Evolutionary conservation across 1,140 invertebrate species (phyloP), one percentile per base, ranked within the genome.

Genomic region (Caenorhabditis inopinata): DNA sequence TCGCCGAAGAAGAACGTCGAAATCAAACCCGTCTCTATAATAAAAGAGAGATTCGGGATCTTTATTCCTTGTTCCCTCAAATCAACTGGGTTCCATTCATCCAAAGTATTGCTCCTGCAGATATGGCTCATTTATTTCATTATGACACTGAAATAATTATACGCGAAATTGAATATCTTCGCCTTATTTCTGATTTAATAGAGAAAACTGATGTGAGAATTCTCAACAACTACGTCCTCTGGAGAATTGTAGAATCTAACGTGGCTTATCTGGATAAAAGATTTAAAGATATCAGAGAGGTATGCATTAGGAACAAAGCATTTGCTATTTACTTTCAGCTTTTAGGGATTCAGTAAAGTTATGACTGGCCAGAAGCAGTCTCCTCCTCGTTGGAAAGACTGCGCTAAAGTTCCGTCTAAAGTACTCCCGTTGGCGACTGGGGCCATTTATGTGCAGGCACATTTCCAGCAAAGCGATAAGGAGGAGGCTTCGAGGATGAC

Each of bases 401-500:
- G 87, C 53, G 81, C 76, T n/a, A 58, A 76, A 21, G 80, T 84
- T 18, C 79, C 86, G 9, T 85, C 89, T 82, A 86, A 85, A 23
- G 85, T 89, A 25, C 84, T 91, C 76, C 90, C 90, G 5, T 89
- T 91, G 80, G 89, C 90, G 12, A 86, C 91, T 2, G 90, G 90
- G 2, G 84, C 90, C 12, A 77, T 91, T 21, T 91, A 91, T 85
- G 89, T 91, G 7, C 84, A 88, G 51, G 84, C 90, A 76, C 88
- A 90, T 83, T 91, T 91, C 86, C 88, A 91, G 74, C 88, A 89
- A 62, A 85, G 88, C 27, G 89, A 90, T 23, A 91, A 91, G 84
- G 84, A 89, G 32, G 88, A 87, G 62, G 90, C 83, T 3, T 21
- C 82, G 62, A 49, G 93, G 87, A 94, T 95, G 94, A 95, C 95